phyloP scores from a whole-genome alignment of 1,140 invertebrate genomes.

The Pogonus chalceus region DNA sequence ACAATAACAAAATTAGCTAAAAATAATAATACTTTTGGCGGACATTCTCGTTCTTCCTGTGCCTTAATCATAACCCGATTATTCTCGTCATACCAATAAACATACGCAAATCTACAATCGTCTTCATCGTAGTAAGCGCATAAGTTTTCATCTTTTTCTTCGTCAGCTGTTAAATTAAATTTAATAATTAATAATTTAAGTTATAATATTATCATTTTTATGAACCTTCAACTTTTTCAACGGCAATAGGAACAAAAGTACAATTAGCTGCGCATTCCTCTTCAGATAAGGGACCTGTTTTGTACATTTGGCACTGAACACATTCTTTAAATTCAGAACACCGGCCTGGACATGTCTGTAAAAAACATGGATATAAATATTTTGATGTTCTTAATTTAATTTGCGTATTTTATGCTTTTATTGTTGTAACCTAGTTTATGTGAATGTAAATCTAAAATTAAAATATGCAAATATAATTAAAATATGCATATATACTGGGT shows the following conservation, averaged over 20 bases:
- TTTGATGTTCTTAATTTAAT: no score
- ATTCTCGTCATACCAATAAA: constrained; percentile 58
- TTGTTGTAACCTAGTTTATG: no score
- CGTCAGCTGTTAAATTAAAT: constrained; percentile 45
- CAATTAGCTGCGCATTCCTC: constrained; percentile 46
- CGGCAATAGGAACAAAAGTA: constrained; percentile 45
- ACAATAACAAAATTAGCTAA: neutral
- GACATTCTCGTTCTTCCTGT: constrained; percentile 69
- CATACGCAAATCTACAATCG: constrained; percentile 72
- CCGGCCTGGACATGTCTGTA: constrained; percentile 57
- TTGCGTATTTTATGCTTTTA: no score
- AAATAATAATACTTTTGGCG: constrained; percentile 47
- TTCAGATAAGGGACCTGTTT: constrained; percentile 48
- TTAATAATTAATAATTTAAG: constrained; percentile 5
- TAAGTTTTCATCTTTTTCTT: constrained; percentile 60
- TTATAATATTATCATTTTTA: neutral
- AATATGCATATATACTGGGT: no score
- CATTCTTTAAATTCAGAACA: constrained; percentile 66
- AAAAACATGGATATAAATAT: constrained; percentile 12
- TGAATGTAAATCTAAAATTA: no score
- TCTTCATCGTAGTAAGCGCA: constrained; percentile 76
- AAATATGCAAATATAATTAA: no score
- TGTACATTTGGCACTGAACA: constrained; percentile 61
- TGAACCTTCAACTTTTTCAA: constrained; percentile 44
- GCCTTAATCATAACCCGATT: constrained; percentile 44